Evolutionary conservation across 1,140 invertebrate species (phyloP), one percentile per base, ranked within the genome.

Genomic region (Drosophila kurseongensis): DNA sequence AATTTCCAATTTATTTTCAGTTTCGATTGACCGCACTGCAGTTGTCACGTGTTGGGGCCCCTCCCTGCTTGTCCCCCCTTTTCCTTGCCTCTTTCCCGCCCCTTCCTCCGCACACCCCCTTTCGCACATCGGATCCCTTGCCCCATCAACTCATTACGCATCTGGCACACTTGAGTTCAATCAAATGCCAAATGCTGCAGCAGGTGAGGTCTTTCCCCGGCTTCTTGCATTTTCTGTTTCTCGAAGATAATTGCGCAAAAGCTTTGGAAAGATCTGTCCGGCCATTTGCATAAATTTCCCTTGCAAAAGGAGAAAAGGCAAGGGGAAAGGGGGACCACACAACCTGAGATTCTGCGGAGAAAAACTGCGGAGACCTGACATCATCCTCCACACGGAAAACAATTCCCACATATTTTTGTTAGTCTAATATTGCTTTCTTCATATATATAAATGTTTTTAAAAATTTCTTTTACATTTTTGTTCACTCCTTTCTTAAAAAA

Each of bases 131-230:
- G 47, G 5, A 38, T 68, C 66, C 69, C 55, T 58, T 54, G 42
- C 57, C 50, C 51, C 41, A 45, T 48, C 59, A 54, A 65, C 40
- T 42, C 56, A 65, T 75, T 63, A 67, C 69, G 78, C 85, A 86
- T 82, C 75, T 88, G 83, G 83, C 83, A 86, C 82, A 86, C 66
- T 83, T 75, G 83, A 88, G 83, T 86, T 86, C 83, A 86, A 86
- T 88, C 72, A 82, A 82, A 88, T 86, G 59, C 83, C 66, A 71
- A 35, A 48, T 32, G 36, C 50, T 68, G 65, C 80, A 86, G 83
- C 83, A 86, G 83, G 83, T 86, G 83, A 73, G 66, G 83, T 78
- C 72, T 60, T 47, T 27, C n/a, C 50, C n/a, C 35, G 36, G 29
- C 42, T 48, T 18, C 50, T 60, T 36, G 45, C 51, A 47, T 51